These are phyloP conservation scores for Drosophila paramelanica DNA, from an alignment of 2,888 invertebrate genomes.

Conservation along the genomic window DNA sequence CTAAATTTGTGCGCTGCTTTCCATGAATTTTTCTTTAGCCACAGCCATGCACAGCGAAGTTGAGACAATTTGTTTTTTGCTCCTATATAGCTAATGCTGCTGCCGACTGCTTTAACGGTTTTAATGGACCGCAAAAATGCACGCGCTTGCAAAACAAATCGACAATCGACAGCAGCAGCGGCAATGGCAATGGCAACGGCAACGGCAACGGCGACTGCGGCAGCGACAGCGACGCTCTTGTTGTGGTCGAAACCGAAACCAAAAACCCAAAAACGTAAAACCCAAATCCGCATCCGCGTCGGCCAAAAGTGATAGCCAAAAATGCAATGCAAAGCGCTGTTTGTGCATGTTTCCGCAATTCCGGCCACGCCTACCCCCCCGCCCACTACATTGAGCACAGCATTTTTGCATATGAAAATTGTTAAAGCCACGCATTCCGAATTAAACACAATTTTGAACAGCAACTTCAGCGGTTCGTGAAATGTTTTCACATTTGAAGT, in stretches of 20 bases:
- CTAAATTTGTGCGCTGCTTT: conserved; percentile 67
- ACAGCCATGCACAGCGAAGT: conserved; percentile 21
- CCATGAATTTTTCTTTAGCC: conserved; percentile 57
- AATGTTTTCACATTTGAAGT: conserved; percentile 57
- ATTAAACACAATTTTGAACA: conserved; percentile 19
- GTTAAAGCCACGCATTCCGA: conserved; percentile 31
- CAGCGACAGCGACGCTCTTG: conserved; percentile 21
- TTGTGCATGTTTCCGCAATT: conserved; percentile 46
- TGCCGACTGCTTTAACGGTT: conserved; percentile 67
- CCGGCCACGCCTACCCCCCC: conserved; percentile 24
- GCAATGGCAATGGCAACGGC: too few relatives aligned
- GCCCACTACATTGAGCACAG: conserved; percentile 1
- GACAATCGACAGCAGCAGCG: conserved; percentile 18
- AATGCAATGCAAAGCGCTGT: conserved; percentile 49
- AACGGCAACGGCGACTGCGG: background rate
- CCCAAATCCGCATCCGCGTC: conserved; percentile 64
- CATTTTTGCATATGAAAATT: conserved; percentile 24
- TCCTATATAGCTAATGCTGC: conserved; percentile 16
- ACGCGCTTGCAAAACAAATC: conserved; percentile 51
- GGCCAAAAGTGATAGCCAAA: conserved; percentile 63
- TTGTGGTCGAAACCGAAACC: conserved; percentile 40
- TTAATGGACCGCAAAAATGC: conserved; percentile 77
- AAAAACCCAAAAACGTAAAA: conserved; percentile 21
- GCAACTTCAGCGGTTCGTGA: conserved; percentile 26
- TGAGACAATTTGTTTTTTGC: conserved; percentile 8